These are phyloP conservation scores for Parnassius smintheus DNA, from an alignment of 2,888 invertebrate genomes.

Conservation along the genomic window DNA sequence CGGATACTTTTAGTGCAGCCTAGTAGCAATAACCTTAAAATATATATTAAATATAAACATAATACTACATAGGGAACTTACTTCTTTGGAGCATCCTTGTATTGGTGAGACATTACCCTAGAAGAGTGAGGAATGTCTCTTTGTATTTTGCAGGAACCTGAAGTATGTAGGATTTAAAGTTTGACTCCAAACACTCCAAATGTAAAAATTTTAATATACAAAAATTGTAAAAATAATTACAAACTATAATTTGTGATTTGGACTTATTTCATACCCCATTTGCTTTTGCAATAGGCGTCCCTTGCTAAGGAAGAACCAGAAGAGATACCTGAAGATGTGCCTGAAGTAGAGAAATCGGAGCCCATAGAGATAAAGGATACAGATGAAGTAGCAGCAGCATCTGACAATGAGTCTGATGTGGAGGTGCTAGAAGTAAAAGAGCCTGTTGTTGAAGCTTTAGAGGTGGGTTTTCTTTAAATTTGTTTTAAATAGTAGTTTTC, in stretches of 20 bases:
- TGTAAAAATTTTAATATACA: no score
- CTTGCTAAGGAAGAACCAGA: slow-evolving; percentile 55
- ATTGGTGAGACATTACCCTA: no score
- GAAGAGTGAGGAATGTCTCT: no score
- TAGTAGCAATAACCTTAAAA: no score
- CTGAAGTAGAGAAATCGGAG: slow-evolving; percentile 50
- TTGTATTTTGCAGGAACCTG: no score
- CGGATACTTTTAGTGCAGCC: no score
- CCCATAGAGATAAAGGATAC: slow-evolving; percentile 72
- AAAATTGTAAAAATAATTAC: not conserved
- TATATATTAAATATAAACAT: no score
- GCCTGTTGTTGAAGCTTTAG: slow-evolving; percentile 45
- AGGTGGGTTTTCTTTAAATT: slow-evolving; percentile 42
- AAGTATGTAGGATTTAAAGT: no score
- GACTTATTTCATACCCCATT: slow-evolving; percentile 17
- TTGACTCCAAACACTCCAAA: no score
- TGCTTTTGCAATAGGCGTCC: slow-evolving; percentile 48
- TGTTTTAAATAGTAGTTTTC: no score
- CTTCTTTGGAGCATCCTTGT: no score
- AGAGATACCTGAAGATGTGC: slow-evolving; percentile 37
- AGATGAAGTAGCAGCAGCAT: slow-evolving; percentile 65
- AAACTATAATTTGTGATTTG: not conserved
- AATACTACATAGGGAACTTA: no score
- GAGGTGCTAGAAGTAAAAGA: slow-evolving; percentile 58
- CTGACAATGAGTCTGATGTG: slow-evolving; percentile 65